Percentiles rank a stretch among this genome's conserved stretches.
Conservation (phyloP, 1,140 invertebrate species). For the Aradophagus sp. region DNA sequence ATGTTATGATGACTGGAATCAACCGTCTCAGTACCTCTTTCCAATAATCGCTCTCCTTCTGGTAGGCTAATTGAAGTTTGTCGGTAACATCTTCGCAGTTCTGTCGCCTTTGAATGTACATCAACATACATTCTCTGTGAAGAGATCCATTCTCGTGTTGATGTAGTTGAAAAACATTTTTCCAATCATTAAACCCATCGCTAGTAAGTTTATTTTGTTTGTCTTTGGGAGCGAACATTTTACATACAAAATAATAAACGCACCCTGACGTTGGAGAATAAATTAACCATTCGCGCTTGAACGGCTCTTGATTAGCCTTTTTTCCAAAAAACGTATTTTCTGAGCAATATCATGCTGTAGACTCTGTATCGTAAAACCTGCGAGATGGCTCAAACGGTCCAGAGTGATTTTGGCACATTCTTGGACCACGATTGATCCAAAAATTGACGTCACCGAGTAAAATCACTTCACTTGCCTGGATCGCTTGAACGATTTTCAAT, state of each 20-base stretch:
- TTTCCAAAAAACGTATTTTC: slow-evolving; percentile 16
- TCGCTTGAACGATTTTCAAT: slow-evolving; percentile 17
- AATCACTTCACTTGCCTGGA: slow-evolving; percentile 20
- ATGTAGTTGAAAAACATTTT: slow-evolving; percentile 15
- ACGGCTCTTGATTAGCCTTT: slow-evolving; percentile 25
- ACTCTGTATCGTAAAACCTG: slow-evolving; percentile 10
- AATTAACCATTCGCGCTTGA: slow-evolving; percentile 19
- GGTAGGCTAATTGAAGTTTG: neutral
- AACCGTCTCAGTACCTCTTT: slow-evolving; percentile 6
- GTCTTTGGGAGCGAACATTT: neutral
- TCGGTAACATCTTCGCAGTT: neutral
- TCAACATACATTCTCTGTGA: slow-evolving; percentile 21
- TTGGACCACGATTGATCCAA: slow-evolving; percentile 20
- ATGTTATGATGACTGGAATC: slow-evolving; percentile 10
- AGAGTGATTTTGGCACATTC: slow-evolving; percentile 21
- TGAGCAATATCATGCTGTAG: slow-evolving; percentile 11
- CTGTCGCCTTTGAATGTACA: slow-evolving; percentile 9
- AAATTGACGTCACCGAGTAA: slow-evolving; percentile 5
- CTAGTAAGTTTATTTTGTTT: slow-evolving; percentile 6
- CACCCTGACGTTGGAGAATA: slow-evolving; percentile 29
- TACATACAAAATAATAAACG: slow-evolving; percentile 39
- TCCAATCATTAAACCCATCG: slow-evolving; percentile 36
- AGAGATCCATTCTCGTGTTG: slow-evolving; percentile 26
- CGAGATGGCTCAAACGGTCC: slow-evolving; percentile 13
- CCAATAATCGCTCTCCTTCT: slow-evolving; percentile 2